phyloP scores from a whole-genome alignment of 2,113 vertebrate genomes.

The Penelope pileata region DNA sequence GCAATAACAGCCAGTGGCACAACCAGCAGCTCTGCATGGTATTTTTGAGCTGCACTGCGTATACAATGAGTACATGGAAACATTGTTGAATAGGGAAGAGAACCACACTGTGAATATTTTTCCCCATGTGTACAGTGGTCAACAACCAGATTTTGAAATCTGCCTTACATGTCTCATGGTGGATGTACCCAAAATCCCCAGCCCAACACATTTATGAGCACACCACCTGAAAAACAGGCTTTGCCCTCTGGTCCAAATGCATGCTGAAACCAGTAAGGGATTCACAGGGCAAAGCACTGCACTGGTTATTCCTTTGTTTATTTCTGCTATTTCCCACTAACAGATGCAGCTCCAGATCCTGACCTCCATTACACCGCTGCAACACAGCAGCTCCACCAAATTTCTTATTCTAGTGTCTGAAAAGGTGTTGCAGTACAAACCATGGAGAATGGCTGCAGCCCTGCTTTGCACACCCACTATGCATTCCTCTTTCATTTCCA shows the following conservation, averaged over 20 bases:
- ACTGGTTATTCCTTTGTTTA: not conserved
- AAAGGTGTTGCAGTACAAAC: not conserved
- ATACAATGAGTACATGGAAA: not conserved
- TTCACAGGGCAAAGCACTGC: not conserved
- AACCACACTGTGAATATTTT: not conserved
- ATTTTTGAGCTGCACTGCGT: not conserved
- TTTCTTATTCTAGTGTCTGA: not conserved
- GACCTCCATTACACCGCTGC: not conserved
- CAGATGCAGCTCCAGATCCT: not conserved
- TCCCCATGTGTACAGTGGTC: not conserved
- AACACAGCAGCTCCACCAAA: not conserved
- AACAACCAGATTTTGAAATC: not conserved
- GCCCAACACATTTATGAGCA: not conserved
- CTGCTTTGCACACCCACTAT: accelerated
- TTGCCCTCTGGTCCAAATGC: not conserved
- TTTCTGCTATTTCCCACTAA: not conserved
- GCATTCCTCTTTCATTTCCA: not conserved
- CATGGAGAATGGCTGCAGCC: accelerated
- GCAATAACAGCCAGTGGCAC: not conserved
- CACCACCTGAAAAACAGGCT: not conserved
- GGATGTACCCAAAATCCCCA: not conserved
- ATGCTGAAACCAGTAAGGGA: not conserved
- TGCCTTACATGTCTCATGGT: not conserved
- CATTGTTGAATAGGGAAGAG: not conserved
- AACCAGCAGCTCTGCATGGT: not conserved